Base-by-base conservation (phyloP, 2,113 vertebrate genomes). In the Mohoua ochrocephala region DNA sequence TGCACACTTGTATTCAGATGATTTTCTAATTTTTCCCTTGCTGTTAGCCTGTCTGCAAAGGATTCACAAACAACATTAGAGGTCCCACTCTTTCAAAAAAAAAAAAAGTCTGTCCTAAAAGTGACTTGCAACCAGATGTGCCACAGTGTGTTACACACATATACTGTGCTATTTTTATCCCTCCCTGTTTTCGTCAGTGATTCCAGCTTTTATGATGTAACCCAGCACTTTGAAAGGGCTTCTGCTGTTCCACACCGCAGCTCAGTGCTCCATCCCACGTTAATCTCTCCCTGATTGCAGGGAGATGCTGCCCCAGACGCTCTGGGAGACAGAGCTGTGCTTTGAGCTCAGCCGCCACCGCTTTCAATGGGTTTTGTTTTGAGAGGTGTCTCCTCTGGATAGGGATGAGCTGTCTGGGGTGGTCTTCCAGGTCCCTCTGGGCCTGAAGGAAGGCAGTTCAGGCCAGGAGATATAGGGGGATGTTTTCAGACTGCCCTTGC, bases 271-370 rank as follows among this genome's bases (percentile, higher is more conserved):
- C 49, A 47, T 77, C 64, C 73, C 74, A 33, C 4, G 2, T 37
- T 45, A 37, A 61, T 27, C 65, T 64, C 52, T 27, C 37, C 10
- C 23, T 35, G 42, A 39, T 3, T 47, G 27, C 30, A 56, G 59
- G 20, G 61, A 77, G 27, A 52, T 13, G 63, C 28, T 78, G 78
- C 54, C 12, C 41, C 18, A 17, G 49, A n/a, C 0, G 1, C 14
- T 10, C 23, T 10, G 68, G 26, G 42, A 82, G 28, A n/a, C 4
- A 13, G 37, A 45, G 57, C 49, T 35, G 1, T 5, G 31, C 45
- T 63, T 26, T 42, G 35, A 73, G 80, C 2, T 6, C 18, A 71
- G 33, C n/a, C 2, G 0, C 10, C 2, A 6, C 15, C 0, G 2
- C 49, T 13, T 56, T 49, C 31, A 13, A 1, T 11, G 26, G 28